Conservation (phyloP, 2,888 invertebrate species). For the Ashinkailepas kermadecensis region DNA sequence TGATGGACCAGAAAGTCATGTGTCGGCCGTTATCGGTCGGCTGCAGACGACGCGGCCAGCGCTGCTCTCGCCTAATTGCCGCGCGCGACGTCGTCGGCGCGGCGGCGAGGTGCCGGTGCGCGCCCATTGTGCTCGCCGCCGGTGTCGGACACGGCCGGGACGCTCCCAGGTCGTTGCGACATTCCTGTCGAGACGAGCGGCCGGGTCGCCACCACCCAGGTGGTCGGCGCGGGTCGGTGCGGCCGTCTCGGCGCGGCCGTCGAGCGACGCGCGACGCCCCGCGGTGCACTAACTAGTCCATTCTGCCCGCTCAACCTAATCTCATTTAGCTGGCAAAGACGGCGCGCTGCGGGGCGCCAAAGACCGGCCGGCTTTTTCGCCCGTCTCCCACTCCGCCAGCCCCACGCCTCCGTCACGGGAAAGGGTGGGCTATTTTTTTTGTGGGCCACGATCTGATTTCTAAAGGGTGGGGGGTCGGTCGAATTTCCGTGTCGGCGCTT, state of each 20-base stretch:
- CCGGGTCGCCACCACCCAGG: background rate
- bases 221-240: background rate
- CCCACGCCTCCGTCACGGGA: background rate
- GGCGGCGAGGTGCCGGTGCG: background rate
- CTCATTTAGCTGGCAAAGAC: conserved; percentile 10
- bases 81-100: background rate
- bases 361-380: background rate
- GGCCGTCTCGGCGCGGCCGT: background rate
- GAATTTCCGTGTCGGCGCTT: conserved; percentile 9
- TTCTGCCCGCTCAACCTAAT: conserved; percentile 21
- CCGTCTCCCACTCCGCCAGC: background rate
- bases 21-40: background rate
- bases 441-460: background rate
- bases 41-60: background rate
- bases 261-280: background rate
- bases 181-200: conserved; percentile 1
- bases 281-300: conserved; percentile 18
- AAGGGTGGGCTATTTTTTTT: background rate
- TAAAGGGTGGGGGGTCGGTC: conserved; percentile 4
- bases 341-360: background rate
- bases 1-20: conserved; percentile 16
- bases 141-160: background rate
- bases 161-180: background rate
- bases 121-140: background rate
- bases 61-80: background rate